Base-by-base conservation (phyloP, 1,140 invertebrate species). In the Listronotus oregonensis region DNA sequence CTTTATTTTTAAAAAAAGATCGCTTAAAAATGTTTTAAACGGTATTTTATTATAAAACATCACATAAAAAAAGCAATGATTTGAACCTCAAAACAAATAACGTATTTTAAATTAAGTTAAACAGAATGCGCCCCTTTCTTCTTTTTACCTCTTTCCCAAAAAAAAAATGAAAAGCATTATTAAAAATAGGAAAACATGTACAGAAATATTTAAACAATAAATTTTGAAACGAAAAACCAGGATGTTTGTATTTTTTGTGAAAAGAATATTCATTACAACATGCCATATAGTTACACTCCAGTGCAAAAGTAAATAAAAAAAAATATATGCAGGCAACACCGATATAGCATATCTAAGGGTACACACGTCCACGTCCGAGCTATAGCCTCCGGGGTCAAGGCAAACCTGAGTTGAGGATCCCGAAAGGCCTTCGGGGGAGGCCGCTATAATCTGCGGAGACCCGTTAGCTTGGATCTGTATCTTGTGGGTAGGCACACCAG, bases 361-460 rank as follows among this genome's bases (percentile, higher is more conserved):
- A 82, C 84, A 80, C 86, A 87, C 87, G 83, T 88, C 86, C 72
- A 88, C 86, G 75, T 88, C 86, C 67, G 78, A 78, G 72, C 72
- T 79, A 78, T 79, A 73, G 82, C 82, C 73, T 84, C 82, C 65
- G 82, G 86, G 85, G 76, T 88, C 86, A 76, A 88, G 85, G 85
- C 89, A 89, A 83, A 92, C 89, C 81, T 88, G 86, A 75, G 86
- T 85, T 78, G 83, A 82, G 75, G 83, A 83, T 78, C 82, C 82
- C 75, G 84, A 83, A 74, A 84, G 68, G 81, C 83, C 81, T 75
- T 81, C 82, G 75, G 84, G 84, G 75, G 84, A 82, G 76, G 86
- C 83, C 66, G 82, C 78, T 54, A 83, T 81, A 66, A 82, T 82
- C 74, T 84, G 82, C 32, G 80, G 79, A 9, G 77, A 78, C 59